These are phyloP conservation scores for Turritopsis dohrnii DNA, from an alignment of 30 jellyfish, hydroid and myxozoan species.

Conservation along the genomic window DNA sequence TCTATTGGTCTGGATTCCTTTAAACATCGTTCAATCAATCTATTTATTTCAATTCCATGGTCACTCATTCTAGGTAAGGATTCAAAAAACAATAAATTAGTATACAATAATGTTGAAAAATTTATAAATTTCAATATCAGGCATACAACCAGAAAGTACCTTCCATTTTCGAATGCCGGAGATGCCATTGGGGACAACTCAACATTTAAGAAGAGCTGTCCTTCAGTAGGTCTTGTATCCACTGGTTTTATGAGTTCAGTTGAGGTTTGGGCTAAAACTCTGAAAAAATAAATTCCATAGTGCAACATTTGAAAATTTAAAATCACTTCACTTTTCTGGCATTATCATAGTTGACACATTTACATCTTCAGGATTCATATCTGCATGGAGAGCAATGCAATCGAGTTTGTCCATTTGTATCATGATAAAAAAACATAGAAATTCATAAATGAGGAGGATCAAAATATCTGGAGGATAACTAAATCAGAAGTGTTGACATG, in stretches of 20 bases:
- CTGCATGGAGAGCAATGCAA: no score
- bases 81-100: no score
- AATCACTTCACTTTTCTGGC: no score
- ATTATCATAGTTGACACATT: no score
- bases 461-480: no score
- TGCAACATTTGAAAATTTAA: not conserved
- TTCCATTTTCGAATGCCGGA: slow-evolving; percentile 66
- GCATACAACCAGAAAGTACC: slow-evolving; percentile 40
- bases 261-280: slow-evolving; percentile 78
- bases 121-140: no score
- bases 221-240: slow-evolving; percentile 69
- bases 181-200: slow-evolving; percentile 94
- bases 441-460: no score
- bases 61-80: slow-evolving; percentile 43
- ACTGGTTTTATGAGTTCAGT: slow-evolving; percentile 72
- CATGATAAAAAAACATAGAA: no score
- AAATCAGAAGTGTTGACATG: no score
- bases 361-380: no score
- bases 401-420: no score
- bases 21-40: slow-evolving; percentile 78
- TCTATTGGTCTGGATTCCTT: slow-evolving; percentile 87
- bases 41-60: slow-evolving; percentile 61
- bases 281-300: not conserved
- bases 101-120: no score
- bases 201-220: slow-evolving; percentile 66